Evolutionary conservation across 2,888 invertebrate genomes (phyloP).

Genomic region (Apotomis betuletana): DNA sequence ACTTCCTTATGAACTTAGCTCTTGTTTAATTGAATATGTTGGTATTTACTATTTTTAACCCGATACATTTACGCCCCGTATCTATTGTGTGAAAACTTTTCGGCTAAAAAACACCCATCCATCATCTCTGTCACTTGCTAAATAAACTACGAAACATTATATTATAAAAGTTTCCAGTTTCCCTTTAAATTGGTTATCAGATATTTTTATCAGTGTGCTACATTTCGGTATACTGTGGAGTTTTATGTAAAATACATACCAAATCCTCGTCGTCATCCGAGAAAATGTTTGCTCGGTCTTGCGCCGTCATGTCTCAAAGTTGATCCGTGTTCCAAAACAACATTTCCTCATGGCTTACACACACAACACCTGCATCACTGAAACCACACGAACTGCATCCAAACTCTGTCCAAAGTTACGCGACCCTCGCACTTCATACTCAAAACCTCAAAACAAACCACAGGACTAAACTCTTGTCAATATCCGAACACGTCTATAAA

Average conservation of each 20-base stretch:
- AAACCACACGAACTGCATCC: conserved; percentile 78
- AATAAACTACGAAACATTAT: conserved; percentile 31
- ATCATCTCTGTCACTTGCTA: conserved; percentile 27
- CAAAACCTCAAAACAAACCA: not conserved
- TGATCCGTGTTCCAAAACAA: conserved; percentile 55
- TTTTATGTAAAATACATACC: conserved; percentile 58
- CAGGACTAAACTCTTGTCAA: not conserved
- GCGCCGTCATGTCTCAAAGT: conserved; percentile 71
- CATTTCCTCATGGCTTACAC: conserved; percentile 72
- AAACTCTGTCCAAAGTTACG: conserved; percentile 50
- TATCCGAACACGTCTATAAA: conserved; percentile 6
- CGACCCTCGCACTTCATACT: conserved; percentile 32
- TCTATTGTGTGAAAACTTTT: conserved; percentile 20
- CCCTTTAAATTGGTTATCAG: not conserved
- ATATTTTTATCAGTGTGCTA: conserved; percentile 9
- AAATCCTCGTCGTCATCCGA: conserved; percentile 77
- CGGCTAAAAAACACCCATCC: conserved; percentile 25
- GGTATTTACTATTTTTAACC: not conserved
- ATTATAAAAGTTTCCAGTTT: conserved; percentile 35
- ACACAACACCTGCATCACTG: conserved; percentile 65
- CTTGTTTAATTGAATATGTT: not conserved
- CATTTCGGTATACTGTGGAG: no score
- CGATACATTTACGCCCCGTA: not conserved
- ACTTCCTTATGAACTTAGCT: no score
- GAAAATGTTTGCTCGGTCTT: conserved; percentile 75